Evolutionary conservation across 2,113 vertebrate species (phyloP).

Genomic region (Plectropomus leopardus): DNA sequence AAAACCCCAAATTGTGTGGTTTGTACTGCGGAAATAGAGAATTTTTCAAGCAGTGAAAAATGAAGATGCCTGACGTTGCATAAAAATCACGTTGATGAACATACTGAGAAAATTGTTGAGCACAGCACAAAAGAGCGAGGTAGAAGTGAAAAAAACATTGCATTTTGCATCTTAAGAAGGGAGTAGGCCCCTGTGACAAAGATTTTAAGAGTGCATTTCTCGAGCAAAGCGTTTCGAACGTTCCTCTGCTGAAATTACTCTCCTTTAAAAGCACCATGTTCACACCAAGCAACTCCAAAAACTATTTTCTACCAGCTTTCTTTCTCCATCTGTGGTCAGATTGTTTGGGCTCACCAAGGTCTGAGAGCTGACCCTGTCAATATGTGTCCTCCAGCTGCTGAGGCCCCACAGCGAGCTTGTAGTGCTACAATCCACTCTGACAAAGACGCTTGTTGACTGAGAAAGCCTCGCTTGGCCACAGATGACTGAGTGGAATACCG

Average conservation of each 20-base stretch:
- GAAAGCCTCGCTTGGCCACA: constrained; percentile 30
- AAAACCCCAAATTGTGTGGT: constrained; percentile 22
- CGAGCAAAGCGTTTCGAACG: constrained; percentile 14
- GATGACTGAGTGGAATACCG: constrained; percentile 27
- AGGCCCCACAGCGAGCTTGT: constrained; percentile 5
- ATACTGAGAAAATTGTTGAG: constrained; percentile 39
- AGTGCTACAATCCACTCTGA: constrained; percentile 28
- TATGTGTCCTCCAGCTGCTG: constrained; percentile 35
- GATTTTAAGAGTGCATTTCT: constrained; percentile 52
- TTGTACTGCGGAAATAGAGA: constrained; percentile 17
- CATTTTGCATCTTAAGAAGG: constrained; percentile 6
- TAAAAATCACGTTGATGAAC: constrained; percentile 25
- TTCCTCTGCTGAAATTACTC: constrained; percentile 38
- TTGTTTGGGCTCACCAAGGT: constrained; percentile 25
- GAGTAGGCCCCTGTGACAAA: constrained; percentile 17
- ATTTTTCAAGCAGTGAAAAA: constrained; percentile 30
- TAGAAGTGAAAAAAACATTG: constrained; percentile 29
- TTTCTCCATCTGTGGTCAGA: constrained; percentile 12
- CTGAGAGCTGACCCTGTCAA: constrained; percentile 28
- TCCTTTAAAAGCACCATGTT: constrained; percentile 13
- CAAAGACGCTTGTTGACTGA: constrained; percentile 43
- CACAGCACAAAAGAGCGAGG: constrained; percentile 30
- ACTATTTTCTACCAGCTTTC: constrained; percentile 30
- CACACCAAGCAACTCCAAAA: constrained; percentile 6
- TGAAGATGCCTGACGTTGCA: constrained; percentile 22